Percentiles rank a stretch among this genome's conserved stretches.
phyloP scores from a whole-genome alignment of 2,888 invertebrate species.

The Halictus quadricinctus region DNA sequence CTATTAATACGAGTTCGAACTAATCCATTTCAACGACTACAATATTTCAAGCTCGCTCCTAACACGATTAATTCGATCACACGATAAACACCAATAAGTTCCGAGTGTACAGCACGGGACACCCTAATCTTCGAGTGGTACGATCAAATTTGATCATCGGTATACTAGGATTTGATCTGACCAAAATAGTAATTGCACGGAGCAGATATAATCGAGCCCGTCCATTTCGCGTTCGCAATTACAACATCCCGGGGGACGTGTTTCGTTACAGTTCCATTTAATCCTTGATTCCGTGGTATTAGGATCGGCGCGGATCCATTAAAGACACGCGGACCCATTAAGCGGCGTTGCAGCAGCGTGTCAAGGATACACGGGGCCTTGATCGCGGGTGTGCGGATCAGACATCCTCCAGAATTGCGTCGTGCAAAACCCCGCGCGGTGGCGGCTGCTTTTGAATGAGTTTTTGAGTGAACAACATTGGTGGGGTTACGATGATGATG shows the following conservation, averaged over 20 bases:
- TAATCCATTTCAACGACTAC: background rate
- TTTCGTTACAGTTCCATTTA: background rate
- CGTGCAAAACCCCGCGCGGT: background rate
- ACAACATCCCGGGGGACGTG: background rate
- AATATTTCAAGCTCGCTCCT: background rate
- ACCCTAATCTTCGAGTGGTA: too few relatives aligned
- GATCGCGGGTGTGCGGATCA: background rate
- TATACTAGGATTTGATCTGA: background rate
- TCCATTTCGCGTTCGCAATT: background rate
- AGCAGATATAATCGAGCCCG: background rate
- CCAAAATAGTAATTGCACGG: background rate
- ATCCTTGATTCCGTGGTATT: background rate
- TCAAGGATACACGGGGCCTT: slow-evolving; percentile 29
- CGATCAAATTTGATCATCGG: background rate
- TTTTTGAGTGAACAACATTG: slow-evolving; percentile 56
- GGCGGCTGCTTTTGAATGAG: slow-evolving; percentile 44
- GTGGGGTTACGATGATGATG: slow-evolving; percentile 53
- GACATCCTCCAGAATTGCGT: slow-evolving; percentile 16
- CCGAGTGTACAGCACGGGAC: too few relatives aligned
- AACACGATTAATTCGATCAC: background rate
- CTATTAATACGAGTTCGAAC: background rate
- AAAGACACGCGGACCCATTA: slow-evolving; percentile 11
- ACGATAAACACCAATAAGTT: too few relatives aligned
- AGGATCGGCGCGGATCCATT: background rate
- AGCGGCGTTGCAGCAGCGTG: slow-evolving; percentile 22